These are phyloP conservation scores for Stenolophus ochropezus DNA, from an alignment of 2,888 invertebrate genomes.

Conservation along the genomic window DNA sequence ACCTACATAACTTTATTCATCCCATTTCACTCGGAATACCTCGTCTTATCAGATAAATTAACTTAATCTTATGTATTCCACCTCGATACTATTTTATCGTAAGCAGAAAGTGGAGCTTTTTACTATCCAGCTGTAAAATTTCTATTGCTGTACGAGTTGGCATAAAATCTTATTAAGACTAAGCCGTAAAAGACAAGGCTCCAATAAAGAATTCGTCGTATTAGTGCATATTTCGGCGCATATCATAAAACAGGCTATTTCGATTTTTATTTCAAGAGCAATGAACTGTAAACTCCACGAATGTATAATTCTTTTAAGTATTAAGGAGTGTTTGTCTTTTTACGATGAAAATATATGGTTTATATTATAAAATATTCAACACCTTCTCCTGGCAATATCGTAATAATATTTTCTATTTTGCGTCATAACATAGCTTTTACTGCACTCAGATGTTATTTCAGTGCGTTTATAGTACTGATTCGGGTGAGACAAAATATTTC, in stretches of 20 bases:
- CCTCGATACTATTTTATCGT: neutral
- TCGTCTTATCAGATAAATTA: slow-evolving; percentile 1
- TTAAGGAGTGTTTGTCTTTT: neutral
- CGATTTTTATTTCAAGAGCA: neutral
- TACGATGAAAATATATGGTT: neutral
- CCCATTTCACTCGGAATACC: neutral
- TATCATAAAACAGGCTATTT: slow-evolving; percentile 13
- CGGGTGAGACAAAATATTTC: no score
- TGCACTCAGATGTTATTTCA: no score
- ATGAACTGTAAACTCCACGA: neutral
- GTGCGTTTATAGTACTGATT: no score
- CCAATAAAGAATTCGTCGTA: slow-evolving; percentile 9
- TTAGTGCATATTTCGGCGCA: slow-evolving; percentile 5
- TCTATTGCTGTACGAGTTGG: slow-evolving; percentile 26
- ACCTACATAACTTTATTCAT: slow-evolving; percentile 1
- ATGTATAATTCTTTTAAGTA: neutral
- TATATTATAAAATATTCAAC: neutral
- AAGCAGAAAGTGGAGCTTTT: neutral
- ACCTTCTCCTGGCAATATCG: neutral
- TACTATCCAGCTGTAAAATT: slow-evolving; percentile 3
- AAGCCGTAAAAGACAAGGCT: neutral
- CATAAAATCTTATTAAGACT: slow-evolving; percentile 37
- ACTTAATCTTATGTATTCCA: neutral
- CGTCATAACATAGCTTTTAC: no score
- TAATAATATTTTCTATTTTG: neutral